Percentiles rank a stretch among this genome's conserved stretches.
Evolutionary conservation across 2,113 vertebrate species (phyloP).

Genomic region (Eolophus roseicapilla): DNA sequence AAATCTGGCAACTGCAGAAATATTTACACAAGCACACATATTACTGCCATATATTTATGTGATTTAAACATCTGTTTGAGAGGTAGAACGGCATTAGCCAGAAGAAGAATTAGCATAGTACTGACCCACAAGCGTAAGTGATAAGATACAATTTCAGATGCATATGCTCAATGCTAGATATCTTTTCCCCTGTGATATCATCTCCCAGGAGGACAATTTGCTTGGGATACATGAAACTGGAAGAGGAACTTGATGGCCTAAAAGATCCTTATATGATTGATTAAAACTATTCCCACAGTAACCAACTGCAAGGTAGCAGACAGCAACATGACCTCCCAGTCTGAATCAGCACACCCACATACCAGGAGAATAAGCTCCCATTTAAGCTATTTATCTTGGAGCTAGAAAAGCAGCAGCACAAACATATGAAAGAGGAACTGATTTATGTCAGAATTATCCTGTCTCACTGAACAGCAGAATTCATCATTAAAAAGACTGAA

Average conservation of each 20-base stretch:
- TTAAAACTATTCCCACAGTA: constrained; percentile 6
- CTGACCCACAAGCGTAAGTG: neutral
- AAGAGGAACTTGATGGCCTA: neutral
- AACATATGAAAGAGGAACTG: neutral
- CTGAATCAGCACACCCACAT: constrained; percentile 18
- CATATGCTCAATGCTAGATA: neutral
- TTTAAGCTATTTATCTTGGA: constrained; percentile 21
- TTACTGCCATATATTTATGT: neutral
- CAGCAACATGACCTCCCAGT: neutral
- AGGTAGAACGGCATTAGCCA: neutral
- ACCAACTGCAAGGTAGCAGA: neutral
- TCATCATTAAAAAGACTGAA: constrained; percentile 26
- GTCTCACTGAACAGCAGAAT: constrained; percentile 8
- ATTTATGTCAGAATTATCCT: constrained; percentile 50
- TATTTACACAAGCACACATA: neutral
- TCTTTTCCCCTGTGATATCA: neutral
- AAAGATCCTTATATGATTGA: neutral
- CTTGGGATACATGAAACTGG: neutral
- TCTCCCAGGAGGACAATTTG: neutral
- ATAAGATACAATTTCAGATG: neutral
- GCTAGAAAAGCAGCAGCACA: neutral
- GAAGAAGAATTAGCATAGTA: neutral
- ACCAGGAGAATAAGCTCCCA: neutral
- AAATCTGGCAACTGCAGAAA: neutral
- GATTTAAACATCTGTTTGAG: neutral